These are phyloP conservation scores for Formica aserva DNA, from an alignment of 2,888 invertebrate species.

Conservation along the genomic window DNA sequence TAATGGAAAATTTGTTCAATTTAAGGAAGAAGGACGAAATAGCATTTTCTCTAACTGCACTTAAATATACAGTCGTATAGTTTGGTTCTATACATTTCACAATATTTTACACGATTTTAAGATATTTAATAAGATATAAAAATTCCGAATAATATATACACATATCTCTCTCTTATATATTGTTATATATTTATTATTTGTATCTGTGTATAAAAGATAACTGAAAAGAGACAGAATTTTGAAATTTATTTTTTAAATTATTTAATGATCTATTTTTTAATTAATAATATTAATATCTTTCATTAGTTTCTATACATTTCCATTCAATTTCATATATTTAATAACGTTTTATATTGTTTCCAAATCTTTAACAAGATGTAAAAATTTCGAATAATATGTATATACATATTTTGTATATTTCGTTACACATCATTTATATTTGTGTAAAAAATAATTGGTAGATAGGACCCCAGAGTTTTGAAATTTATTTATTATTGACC, in stretches of 20 bases:
- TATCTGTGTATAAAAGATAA: not conserved
- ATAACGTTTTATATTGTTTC: not conserved
- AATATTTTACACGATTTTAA: not conserved
- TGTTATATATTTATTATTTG: not conserved
- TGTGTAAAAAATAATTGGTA: not conserved
- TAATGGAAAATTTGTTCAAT: not conserved
- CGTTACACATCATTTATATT: not conserved
- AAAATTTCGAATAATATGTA: not conserved
- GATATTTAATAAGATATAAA: not conserved
- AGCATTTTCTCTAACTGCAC: not conserved
- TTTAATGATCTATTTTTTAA: not conserved
- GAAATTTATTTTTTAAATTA: not conserved
- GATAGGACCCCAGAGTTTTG: too few species aligned
- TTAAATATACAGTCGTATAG: not conserved
- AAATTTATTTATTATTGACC: too few species aligned
- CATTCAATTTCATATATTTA: not conserved
- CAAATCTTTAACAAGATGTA: not conserved
- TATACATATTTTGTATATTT: not conserved
- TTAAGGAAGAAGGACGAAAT: not conserved
- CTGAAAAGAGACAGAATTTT: not conserved
- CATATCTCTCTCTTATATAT: not conserved
- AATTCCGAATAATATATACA: not conserved
- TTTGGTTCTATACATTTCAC: not conserved
- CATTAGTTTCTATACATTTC: not conserved
- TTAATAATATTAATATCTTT: not conserved